Evolutionary conservation across 2,888 invertebrate genomes (phyloP).

Genomic region (Metellina segmentata): DNA sequence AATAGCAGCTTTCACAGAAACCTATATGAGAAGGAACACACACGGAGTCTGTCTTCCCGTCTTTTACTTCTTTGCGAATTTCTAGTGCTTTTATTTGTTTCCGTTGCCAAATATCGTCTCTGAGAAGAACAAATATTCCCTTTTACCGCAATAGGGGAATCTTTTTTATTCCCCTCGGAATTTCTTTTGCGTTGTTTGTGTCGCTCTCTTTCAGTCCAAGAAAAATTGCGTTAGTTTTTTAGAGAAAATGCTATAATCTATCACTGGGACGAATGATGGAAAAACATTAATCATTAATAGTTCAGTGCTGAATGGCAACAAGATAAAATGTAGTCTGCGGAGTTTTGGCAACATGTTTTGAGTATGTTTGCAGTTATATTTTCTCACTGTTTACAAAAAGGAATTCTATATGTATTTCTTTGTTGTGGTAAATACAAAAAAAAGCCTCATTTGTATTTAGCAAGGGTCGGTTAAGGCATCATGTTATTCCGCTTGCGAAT

Average conservation of each 20-base stretch:
- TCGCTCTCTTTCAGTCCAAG: not conserved
- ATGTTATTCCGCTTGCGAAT: too few species aligned
- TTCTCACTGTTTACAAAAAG: too few species aligned
- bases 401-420: too few species aligned
- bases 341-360: too few species aligned
- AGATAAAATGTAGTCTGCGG: too few species aligned
- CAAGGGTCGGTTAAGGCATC: too few species aligned
- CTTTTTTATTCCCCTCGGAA: not conserved
- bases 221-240: not conserved
- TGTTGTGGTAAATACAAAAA: too few species aligned
- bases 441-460: too few species aligned
- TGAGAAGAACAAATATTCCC: constrained; percentile 25
- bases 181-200: not conserved
- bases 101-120: constrained; percentile 17
- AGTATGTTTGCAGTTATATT: too few species aligned
- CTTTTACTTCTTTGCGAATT: not conserved
- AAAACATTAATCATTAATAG: not conserved
- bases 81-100: constrained; percentile 23
- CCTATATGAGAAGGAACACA: not conserved
- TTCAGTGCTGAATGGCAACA: not conserved
- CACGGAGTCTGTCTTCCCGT: not conserved
- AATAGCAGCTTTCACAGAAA: constrained; percentile 4
- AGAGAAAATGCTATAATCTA: not conserved
- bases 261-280: not conserved
- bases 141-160: constrained; percentile 6